These are phyloP conservation scores for Apostichopus japonicus DNA, from an alignment of 35 echinoderm and acorn worm genomes.

Conservation along the genomic window DNA sequence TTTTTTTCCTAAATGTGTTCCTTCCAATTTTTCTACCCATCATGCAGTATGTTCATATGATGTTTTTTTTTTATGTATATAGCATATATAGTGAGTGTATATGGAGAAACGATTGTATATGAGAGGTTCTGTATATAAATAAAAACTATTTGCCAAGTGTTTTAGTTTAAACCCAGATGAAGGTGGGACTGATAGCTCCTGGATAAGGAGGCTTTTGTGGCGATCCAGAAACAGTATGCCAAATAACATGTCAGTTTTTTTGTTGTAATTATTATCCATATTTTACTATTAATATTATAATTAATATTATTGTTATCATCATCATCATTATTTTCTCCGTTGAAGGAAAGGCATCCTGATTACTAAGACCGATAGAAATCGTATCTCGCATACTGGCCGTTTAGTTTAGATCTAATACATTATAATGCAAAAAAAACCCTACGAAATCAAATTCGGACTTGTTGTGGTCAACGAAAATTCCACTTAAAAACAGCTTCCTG, in stretches of 20 bases:
- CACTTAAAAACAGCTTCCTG: no score
- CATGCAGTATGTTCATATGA: neutral
- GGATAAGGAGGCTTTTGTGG: neutral
- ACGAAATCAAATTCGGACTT: no score
- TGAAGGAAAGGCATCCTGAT: conserved; percentile 4
- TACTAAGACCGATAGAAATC: neutral
- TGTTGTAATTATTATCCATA: conserved; percentile 2
- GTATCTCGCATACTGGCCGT: no score
- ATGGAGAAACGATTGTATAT: conserved; percentile 7
- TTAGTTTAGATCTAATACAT: no score
- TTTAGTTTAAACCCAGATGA: neutral
- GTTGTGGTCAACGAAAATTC: no score
- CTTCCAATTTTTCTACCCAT: neutral
- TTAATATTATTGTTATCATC: neutral
- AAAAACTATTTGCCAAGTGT: conserved; percentile 36
- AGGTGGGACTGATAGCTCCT: neutral
- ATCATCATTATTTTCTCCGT: neutral
- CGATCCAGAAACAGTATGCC: conserved; percentile 45
- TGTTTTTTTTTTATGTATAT: neutral
- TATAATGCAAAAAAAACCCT: no score
- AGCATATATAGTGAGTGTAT: no score
- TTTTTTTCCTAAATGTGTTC: neutral
- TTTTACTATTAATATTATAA: conserved; percentile 35
- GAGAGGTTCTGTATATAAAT: conserved; percentile 1
- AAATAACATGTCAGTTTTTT: conserved; percentile 11